Percentiles rank a stretch among this genome's conserved stretches.
Conservation (phyloP, 1,140 invertebrate genomes). For the Pseudomyrmex cubaensis region DNA sequence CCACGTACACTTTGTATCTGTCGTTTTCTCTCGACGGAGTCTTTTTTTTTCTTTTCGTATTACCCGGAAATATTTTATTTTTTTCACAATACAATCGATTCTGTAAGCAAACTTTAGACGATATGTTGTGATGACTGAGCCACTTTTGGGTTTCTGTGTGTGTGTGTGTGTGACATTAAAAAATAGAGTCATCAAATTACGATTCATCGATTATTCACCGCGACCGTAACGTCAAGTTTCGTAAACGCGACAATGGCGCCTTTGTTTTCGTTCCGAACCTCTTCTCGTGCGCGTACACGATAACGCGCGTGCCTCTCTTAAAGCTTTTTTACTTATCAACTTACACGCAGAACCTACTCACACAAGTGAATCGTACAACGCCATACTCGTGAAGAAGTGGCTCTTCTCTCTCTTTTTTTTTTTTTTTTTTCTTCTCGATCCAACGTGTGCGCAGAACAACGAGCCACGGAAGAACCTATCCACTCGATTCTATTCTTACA, state of each 20-base stretch:
- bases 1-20: not conserved
- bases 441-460: conserved; percentile 1
- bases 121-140: not conserved
- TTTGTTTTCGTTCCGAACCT: conserved; percentile 63
- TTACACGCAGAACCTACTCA: not conserved
- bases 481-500: conserved; percentile 70
- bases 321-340: conserved; percentile 40
- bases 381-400: conserved; percentile 45
- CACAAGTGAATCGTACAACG: too few relatives aligned
- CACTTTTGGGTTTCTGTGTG: not conserved
- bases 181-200: conserved; percentile 64
- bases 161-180: not conserved
- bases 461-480: conserved; percentile 44
- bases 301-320: conserved; percentile 57
- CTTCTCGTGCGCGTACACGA: conserved; percentile 57
- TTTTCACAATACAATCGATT: too few relatives aligned
- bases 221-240: conserved; percentile 41
- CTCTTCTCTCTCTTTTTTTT: conserved; percentile 17
- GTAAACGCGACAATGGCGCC: conserved; percentile 60
- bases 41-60: too few relatives aligned
- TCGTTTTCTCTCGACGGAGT: too few relatives aligned
- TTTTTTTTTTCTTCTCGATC: not conserved
- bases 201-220: conserved; percentile 46
- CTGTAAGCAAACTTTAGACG: not conserved
- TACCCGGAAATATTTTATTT: too few relatives aligned